Percentiles rank a stretch among this genome's conserved stretches.
Conservation (phyloP, 2,113 vertebrate species). For the Antechinus flavipes region DNA sequence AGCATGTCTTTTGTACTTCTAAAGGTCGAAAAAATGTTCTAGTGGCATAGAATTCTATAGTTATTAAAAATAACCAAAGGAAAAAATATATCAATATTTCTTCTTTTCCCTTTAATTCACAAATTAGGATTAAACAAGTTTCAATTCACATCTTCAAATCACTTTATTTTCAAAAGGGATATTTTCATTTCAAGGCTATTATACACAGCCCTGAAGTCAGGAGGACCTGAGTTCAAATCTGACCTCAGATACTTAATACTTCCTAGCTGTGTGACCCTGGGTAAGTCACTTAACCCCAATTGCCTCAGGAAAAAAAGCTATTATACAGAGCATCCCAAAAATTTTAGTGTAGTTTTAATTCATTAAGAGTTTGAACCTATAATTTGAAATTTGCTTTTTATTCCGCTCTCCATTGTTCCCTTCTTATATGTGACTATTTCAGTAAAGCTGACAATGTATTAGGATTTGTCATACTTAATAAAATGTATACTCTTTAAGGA, state of each 20-base stretch:
- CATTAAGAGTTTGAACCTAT: background rate
- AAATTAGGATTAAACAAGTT: background rate
- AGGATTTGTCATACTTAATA: background rate
- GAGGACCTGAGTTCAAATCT: no score
- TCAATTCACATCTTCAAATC: background rate
- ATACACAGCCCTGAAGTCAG: no score
- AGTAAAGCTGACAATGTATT: background rate
- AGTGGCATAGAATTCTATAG: background rate
- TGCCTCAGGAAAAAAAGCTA: background rate
- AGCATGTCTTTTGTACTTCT: background rate
- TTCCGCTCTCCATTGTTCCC: background rate
- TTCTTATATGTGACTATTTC: background rate
- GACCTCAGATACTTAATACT: no score
- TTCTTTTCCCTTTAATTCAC: background rate
- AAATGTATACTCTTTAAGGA: background rate
- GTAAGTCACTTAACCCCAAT: no score
- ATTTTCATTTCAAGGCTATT: background rate
- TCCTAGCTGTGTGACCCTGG: no score
- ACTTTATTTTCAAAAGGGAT: background rate
- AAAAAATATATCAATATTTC: background rate
- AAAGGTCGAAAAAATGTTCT: background rate
- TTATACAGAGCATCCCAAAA: background rate
- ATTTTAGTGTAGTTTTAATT: background rate
- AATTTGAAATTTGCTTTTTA: background rate
- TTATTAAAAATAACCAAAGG: background rate